Evolutionary conservation across 2,797 vertebrate genomes (phyloP), one percentile per base, ranked within the genome.

Genomic region (Spinus pinus): DNA sequence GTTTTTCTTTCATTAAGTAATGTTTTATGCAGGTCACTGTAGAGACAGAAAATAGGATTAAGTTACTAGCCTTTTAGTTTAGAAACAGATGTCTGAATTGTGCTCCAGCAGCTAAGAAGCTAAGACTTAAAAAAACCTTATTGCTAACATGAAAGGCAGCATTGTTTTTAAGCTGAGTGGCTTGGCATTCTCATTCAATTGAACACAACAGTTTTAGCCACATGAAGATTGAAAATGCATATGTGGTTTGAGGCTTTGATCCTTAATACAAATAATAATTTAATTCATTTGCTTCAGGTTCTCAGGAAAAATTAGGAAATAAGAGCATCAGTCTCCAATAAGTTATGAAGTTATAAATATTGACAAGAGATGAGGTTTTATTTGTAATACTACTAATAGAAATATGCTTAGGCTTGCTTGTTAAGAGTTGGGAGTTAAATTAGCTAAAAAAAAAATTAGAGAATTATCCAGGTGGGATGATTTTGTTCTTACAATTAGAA

Each of bases 71-170:
- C 61, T 80, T 93, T 87, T 92, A 88, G 82, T 78, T 93, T 93
- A 92, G 90, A 87, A 96, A 92, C 88, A 93, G 88, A 91, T 96
- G 94, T 87, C 74, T 94, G 73, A 75, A 86, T 96, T 90, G 73
- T 93, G 61, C 67, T 90, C 21, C 44, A 64, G 64, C 60, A 88
- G 67, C 57, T 94, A 93, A 95, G 87, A 80, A 82, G 85, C 41
- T 94, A 94, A 94, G 87, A 80, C 61, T 88, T 94, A 14, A 82
- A 84, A 90, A 93, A 71, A 58, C 3, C n/a, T 88, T 57, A 49
- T 91, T 31, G 39, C 39, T 42, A 31, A 41, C 47, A 78, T 77
- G 56, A 81, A 94, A 92, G 92, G 54, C 50, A 84, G 54, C 39
- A 42, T 81, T 47, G 42, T 81, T 78, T 64, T 77, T 94, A 94